Conservation (phyloP, 2,888 invertebrate genomes). For the Agrilus mali region DNA sequence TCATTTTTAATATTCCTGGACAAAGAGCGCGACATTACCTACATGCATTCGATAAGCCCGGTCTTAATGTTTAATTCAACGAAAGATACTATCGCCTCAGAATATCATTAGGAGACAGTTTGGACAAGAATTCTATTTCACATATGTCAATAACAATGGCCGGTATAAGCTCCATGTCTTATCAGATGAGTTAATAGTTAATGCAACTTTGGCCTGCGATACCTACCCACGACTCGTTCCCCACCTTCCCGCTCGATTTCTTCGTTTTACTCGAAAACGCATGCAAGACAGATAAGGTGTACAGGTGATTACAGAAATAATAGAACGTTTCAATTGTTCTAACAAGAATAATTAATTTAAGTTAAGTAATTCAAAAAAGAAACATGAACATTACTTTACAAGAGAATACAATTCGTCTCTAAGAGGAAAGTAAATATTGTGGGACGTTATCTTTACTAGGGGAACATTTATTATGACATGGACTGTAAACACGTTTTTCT, state of each 20-base stretch:
- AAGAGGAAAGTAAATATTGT: too few species aligned
- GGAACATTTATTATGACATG: too few species aligned
- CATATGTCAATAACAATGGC: constrained; percentile 17
- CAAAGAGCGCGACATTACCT: constrained; percentile 22
- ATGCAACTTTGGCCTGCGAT: constrained; percentile 8
- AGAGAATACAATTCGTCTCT: too few species aligned
- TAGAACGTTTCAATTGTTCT: too few species aligned
- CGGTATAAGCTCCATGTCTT: constrained; percentile 13
- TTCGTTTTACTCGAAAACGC: not conserved
- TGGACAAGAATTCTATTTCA: constrained; percentile 19
- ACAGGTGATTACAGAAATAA: too few species aligned
- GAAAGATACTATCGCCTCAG: constrained; percentile 18
- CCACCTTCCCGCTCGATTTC: not conserved
- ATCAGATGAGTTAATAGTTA: constrained; percentile 21
- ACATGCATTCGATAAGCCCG: constrained; percentile 20
- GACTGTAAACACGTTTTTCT: too few species aligned
- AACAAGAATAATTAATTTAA: too few species aligned
- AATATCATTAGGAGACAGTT: constrained; percentile 16
- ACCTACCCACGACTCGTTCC: not conserved
- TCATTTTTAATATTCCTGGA: constrained; percentile 30
- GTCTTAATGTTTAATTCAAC: constrained; percentile 24
- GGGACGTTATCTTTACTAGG: too few species aligned
- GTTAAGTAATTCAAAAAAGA: too few species aligned
- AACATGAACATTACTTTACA: too few species aligned
- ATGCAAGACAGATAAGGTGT: too few species aligned